A percentile compares a stretch with the other conserved stretches of the same genome.
Conservation (phyloP, 2,113 vertebrate species). For the Ceyx cyanopectus region DNA sequence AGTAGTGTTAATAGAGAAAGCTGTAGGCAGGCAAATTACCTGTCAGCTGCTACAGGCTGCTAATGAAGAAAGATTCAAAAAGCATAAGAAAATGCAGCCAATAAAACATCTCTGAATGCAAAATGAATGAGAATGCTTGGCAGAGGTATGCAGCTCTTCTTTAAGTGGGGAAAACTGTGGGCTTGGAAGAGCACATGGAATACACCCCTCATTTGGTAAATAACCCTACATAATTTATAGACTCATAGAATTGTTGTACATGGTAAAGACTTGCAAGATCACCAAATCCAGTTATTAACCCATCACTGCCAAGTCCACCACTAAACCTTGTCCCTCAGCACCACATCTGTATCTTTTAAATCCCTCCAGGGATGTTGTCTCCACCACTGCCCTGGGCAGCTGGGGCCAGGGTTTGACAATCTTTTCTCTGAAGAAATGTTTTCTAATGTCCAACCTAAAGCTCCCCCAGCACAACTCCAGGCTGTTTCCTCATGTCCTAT, state of each 20-base stretch:
- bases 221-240: background rate
- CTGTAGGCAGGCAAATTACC: constrained; percentile 54
- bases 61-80: constrained; percentile 54
- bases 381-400: too few relatives aligned
- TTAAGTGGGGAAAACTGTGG: background rate
- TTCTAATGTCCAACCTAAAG: too few relatives aligned
- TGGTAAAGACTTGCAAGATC: background rate
- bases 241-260: background rate
- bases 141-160: background rate
- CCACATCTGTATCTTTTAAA: background rate
- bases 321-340: background rate
- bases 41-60: constrained; percentile 35
- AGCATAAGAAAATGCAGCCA: background rate
- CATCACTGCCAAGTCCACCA: background rate
- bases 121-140: background rate
- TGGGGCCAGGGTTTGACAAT: too few relatives aligned
- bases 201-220: background rate
- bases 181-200: background rate
- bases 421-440: too few relatives aligned
- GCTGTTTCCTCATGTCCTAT: too few relatives aligned
- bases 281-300: background rate
- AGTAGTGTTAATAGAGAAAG: constrained; percentile 12
- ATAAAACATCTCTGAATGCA: background rate
- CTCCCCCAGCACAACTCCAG: too few relatives aligned
- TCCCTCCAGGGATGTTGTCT: background rate